Evolutionary conservation across 2,113 vertebrate species (phyloP), one percentile per base, ranked within the genome.

Genomic region (Gambusia holbrooki): DNA sequence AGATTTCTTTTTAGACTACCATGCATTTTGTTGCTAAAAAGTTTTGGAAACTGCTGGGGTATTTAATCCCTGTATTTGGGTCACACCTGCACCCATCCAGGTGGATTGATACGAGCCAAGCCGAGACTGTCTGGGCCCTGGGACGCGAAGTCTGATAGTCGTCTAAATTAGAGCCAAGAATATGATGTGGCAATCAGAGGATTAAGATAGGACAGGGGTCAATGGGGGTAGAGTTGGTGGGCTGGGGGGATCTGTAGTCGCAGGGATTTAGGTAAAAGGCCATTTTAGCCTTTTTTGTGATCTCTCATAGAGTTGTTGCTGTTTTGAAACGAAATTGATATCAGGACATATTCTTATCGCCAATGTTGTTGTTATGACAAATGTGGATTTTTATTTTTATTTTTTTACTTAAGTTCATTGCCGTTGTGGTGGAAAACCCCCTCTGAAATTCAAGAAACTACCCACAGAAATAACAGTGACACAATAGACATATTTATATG

Each of bases 121-220:
- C 25, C 66, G 70, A 70, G 37, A 15, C 73, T 30, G 70, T 68
- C 64, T 79, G 79, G 82, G 75, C 86, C 82, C 78, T 78, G 66
- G 78, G 75, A 71, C 71, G 62, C 54, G 80, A 63, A 64, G 78
- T 66, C 32, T 32, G 88, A 83, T 82, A 74, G 72, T 78, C 70
- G n/a, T 61, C 83, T 76, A 87, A 93, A 91, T 90, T 84, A 79
- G 73, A 78, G 61, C 79, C 80, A 58, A 81, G 76, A 87, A 92
- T 81, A 92, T 83, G 68, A 12, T 86, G 79, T 90, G 67, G 89
- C 93, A 94, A 93, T 92, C 76, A 3, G 42, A 76, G 91, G 95
- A 94, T 95, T 95, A 95, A 87, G 93, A 91, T 77, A 40, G 81
- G 69, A 87, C 82, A 70, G 48, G 84, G 79, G 69, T 67, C 60